Evolutionary conservation across 2,113 vertebrate species (phyloP).

Genomic region (Hassar affinis): DNA sequence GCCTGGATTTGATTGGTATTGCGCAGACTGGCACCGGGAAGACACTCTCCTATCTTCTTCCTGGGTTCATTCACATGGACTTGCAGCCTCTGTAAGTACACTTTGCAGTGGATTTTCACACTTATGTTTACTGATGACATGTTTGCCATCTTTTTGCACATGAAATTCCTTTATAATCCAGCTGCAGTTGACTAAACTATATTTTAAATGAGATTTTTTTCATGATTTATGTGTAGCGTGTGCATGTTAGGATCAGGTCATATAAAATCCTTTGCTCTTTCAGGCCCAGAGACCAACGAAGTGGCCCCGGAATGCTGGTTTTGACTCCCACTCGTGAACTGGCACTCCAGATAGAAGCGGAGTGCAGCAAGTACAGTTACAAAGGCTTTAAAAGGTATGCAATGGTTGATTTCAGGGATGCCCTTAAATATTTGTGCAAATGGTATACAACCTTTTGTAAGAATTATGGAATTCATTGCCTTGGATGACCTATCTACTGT

Average conservation of each 20-base stretch:
- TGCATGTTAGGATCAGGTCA: background rate
- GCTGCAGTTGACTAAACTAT: background rate
- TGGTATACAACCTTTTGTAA: background rate
- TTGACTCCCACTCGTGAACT: constrained; percentile 92
- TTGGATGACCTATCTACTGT: background rate
- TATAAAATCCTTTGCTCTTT: background rate
- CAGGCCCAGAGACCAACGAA: constrained; percentile 73
- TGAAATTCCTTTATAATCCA: background rate
- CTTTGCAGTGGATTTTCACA: background rate
- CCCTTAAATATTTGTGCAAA: background rate
- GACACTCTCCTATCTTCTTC: constrained; percentile 90
- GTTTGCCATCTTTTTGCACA: background rate
- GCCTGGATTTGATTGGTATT: constrained; percentile 91
- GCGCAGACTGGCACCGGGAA: constrained; percentile 97
- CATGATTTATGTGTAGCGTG: background rate
- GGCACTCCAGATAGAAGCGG: constrained; percentile 89
- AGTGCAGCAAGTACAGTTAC: constrained; percentile 89
- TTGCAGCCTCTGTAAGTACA: constrained; percentile 84
- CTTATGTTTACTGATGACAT: background rate
- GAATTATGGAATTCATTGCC: background rate
- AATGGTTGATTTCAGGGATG: background rate
- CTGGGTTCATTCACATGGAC: constrained; percentile 94
- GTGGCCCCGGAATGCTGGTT: constrained; percentile 92
- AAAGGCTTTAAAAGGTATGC: constrained; percentile 86
- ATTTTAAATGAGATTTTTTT: background rate